phyloP scores from a whole-genome alignment of 2,888 invertebrate genomes.

The Heteromyza rotundicornis region DNA sequence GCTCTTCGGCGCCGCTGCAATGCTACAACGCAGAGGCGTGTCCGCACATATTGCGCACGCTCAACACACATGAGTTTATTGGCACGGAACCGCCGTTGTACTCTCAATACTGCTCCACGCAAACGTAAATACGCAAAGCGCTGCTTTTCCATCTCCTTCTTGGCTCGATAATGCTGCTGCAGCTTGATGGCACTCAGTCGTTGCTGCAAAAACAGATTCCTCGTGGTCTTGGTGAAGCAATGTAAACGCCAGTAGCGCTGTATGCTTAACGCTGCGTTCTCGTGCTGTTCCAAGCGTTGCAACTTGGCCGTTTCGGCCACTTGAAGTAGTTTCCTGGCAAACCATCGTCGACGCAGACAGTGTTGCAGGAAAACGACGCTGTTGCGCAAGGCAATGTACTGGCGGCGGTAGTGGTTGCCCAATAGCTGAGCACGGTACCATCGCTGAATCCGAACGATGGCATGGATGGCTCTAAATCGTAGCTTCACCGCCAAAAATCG shows the following conservation, averaged over 20 bases:
- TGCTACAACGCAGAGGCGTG: slow-evolving; percentile 47
- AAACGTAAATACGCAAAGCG: slow-evolving; percentile 36
- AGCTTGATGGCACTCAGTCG: slow-evolving; percentile 35
- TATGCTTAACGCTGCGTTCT: slow-evolving; percentile 51
- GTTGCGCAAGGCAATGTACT: slow-evolving; percentile 60
- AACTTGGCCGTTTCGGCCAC: slow-evolving; percentile 41
- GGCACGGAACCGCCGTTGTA: slow-evolving; percentile 47
- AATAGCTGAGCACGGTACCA: slow-evolving; percentile 63
- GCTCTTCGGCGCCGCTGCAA: slow-evolving; percentile 64
- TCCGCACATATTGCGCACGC: slow-evolving; percentile 28
- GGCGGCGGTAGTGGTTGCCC: slow-evolving; percentile 58
- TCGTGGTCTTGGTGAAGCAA: slow-evolving; percentile 33
- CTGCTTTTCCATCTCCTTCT: slow-evolving; percentile 40
- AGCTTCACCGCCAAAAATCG: slow-evolving; percentile 61
- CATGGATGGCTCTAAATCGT: slow-evolving; percentile 56
- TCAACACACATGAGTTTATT: slow-evolving; percentile 38
- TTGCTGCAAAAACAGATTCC: slow-evolving; percentile 37
- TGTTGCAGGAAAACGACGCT: slow-evolving; percentile 64
- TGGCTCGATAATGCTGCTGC: slow-evolving; percentile 38
- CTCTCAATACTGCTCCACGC: slow-evolving; percentile 21
- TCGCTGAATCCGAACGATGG: slow-evolving; percentile 64
- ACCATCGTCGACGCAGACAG: slow-evolving; percentile 60
- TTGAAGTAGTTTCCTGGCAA: slow-evolving; percentile 45
- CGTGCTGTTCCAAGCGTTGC: slow-evolving; percentile 40
- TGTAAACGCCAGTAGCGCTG: slow-evolving; percentile 60